These are phyloP conservation scores for Dinothrombium tinctorium DNA, from an alignment of 1,140 invertebrate genomes.

Conservation along the genomic window DNA sequence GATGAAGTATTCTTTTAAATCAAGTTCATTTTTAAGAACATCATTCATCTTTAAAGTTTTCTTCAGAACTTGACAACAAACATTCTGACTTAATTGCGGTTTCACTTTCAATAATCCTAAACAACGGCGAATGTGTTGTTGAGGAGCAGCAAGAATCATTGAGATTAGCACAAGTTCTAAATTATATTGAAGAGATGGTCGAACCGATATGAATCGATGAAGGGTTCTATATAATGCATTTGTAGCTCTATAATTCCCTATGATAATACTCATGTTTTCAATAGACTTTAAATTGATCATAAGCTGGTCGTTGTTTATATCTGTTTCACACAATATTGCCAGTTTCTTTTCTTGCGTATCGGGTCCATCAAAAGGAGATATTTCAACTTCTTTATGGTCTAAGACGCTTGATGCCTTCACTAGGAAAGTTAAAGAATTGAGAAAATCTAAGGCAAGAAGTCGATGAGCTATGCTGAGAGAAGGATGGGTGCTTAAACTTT, in stretches of 20 bases:
- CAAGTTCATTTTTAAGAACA: not conserved
- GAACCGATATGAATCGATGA: not conserved
- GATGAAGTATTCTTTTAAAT: constrained; percentile 6
- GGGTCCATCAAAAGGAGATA: constrained; percentile 15
- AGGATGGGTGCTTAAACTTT: constrained; percentile 10
- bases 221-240: constrained; percentile 6
- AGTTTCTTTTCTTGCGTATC: constrained; percentile 15
- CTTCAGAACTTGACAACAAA: not conserved
- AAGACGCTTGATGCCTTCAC: not conserved
- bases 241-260: constrained; percentile 1
- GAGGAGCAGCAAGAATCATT: not conserved
- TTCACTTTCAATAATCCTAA: not conserved
- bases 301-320: constrained; percentile 5
- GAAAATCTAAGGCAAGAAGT: constrained; percentile 12
- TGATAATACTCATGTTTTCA: not conserved
- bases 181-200: not conserved
- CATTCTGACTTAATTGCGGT: not conserved
- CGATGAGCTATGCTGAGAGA: constrained; percentile 12
- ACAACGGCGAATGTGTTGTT: not conserved
- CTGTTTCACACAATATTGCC: constrained; percentile 8
- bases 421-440: constrained; percentile 1
- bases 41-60: not conserved
- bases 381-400: constrained; percentile 1
- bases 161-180: not conserved
- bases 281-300: constrained; percentile 2